Evolutionary conservation across 2,113 vertebrate genomes (phyloP), one percentile per base, ranked within the genome.

Genomic region (Nothocercus julius): DNA sequence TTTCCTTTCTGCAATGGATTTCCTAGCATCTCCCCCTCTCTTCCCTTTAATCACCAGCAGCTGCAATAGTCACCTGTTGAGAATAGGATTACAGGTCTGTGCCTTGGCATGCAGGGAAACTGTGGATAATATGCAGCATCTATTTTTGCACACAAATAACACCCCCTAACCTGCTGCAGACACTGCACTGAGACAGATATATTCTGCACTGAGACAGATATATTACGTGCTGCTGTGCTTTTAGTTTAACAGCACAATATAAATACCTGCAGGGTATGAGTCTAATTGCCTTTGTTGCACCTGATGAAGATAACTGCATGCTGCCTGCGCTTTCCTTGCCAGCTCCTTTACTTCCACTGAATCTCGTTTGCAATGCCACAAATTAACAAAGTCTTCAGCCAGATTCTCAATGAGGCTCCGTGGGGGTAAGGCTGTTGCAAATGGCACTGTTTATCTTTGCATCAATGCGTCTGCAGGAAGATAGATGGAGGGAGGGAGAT

Each of bases 211-310:
- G 3, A 17, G 77, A 87, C 75, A 82, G 86, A 73, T 79, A 54
- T 53, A 89, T 76, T 68, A 56, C 16, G 9, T 88, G 90, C 72
- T 82, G 42, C 74, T 51, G 70, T 67, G 95, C 94, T 92, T 93
- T 74, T 70, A 62, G 51, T 45, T 49, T 67, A 94, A 93, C 85
- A 53, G 53, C 56, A 77, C 93, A 89, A 92, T 91, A 89, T 58
- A 93, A 96, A 94, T 85, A 95, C 77, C 96, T 87, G 85, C 92
- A 87, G 94, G 95, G 83, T 66, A 68, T 7, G 40, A 74, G 49
- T 70, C 59, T 92, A 92, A 93, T 93, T 93, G 96, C 90, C 70
- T 96, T 85, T 86, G 82, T 82, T 90, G 86, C 70, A 80, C 59
- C 78, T 93, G 90, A 90, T 74, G 93, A 82, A 93, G 95, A 93